Evolutionary conservation across 2,888 invertebrate genomes (phyloP).

Genomic region (Mesoligia furuncula): DNA sequence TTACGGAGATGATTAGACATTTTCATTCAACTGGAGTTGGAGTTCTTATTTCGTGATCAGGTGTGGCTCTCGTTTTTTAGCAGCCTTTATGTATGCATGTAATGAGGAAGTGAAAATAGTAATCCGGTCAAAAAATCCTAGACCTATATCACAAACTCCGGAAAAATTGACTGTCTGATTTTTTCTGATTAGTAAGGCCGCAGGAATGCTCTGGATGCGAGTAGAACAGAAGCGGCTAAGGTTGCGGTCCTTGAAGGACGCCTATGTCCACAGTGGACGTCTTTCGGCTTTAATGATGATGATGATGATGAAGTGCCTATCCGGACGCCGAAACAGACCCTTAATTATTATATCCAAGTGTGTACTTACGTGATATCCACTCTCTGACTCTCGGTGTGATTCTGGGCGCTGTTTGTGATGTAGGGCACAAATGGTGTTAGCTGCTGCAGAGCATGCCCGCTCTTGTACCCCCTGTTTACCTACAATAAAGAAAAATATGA

Average conservation of each 20-base stretch:
- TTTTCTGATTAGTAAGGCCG: background rate
- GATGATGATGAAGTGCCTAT: background rate
- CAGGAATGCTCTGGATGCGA: no score
- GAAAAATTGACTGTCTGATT: background rate
- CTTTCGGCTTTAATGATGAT: no score
- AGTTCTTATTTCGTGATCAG: background rate
- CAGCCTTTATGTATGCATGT: background rate
- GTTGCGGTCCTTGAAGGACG: background rate
- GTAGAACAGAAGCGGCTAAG: background rate
- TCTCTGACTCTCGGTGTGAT: constrained; percentile 61
- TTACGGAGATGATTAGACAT: background rate
- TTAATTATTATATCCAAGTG: no score
- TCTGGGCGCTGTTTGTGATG: constrained; percentile 63
- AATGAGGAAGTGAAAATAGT: background rate
- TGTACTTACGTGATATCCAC: constrained; percentile 77
- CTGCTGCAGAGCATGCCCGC: constrained; percentile 73
- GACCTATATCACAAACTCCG: background rate
- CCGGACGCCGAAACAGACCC: background rate
- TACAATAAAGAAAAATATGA: constrained; percentile 36
- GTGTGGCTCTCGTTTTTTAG: background rate
- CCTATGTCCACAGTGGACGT: background rate
- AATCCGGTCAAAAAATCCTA: background rate
- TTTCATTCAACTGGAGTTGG: background rate
- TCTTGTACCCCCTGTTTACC: constrained; percentile 71
- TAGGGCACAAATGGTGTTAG: constrained; percentile 74